These are phyloP conservation scores for Emydura subglobosa DNA, from an alignment of 2,113 vertebrate genomes.

Conservation along the genomic window DNA sequence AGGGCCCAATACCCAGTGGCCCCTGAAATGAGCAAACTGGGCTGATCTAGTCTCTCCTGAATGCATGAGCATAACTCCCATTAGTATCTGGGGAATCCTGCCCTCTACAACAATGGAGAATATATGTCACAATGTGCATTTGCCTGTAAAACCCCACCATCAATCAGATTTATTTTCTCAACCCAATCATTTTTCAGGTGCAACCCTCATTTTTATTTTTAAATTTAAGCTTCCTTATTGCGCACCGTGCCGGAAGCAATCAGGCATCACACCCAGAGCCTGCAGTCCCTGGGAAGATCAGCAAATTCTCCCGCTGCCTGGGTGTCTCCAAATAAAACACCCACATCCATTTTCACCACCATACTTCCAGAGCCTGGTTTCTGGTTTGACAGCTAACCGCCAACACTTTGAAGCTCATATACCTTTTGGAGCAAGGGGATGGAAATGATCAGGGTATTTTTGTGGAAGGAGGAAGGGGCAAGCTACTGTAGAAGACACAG, in stretches of 20 bases:
- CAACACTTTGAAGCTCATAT: not conserved
- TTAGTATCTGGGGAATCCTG: fast-evolving
- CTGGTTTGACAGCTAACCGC: not conserved
- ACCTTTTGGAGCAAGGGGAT: not conserved
- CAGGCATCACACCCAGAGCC: fast-evolving
- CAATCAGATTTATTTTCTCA: not conserved
- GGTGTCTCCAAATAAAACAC: fast-evolving
- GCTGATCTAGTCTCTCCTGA: not conserved
- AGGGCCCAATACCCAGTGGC: not conserved
- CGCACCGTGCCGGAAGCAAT: fast-evolving
- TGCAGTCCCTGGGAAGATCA: fast-evolving
- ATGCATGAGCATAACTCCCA: not conserved
- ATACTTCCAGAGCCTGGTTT: fast-evolving
- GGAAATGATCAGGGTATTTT: too few species aligned
- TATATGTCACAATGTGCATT: not conserved
- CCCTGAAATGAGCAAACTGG: fast-evolving
- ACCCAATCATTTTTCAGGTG: not conserved
- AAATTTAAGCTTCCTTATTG: not conserved
- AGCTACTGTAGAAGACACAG: not conserved
- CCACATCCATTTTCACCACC: fast-evolving
- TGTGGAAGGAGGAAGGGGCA: not conserved
- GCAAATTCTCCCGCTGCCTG: not conserved
- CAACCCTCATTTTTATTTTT: not conserved
- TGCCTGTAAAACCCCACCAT: fast-evolving
- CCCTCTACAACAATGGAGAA: not conserved